phyloP scores from a whole-genome alignment of 92 coral and sea anemone genomes.

The Anthopleura xanthogrammica region DNA sequence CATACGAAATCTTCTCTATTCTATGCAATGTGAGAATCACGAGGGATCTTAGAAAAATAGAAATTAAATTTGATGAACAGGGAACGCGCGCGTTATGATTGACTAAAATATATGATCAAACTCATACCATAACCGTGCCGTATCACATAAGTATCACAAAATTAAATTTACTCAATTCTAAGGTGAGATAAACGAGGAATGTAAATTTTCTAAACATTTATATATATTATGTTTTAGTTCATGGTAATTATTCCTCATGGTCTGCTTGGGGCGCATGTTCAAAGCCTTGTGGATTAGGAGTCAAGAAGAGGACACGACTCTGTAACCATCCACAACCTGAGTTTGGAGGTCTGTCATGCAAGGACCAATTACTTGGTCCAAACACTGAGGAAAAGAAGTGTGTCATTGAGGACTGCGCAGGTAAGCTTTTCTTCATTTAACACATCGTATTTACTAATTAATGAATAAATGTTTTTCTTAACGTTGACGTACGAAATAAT shows the following conservation, averaged over 20 bases:
- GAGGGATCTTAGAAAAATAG: too few relatives aligned
- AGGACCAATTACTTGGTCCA: slow-evolving; percentile 73
- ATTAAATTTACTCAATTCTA: too few relatives aligned
- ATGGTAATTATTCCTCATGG: slow-evolving; percentile 84
- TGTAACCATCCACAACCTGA: slow-evolving; percentile 82
- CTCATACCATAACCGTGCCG: too few relatives aligned
- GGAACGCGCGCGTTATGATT: too few relatives aligned
- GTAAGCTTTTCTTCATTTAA: slow-evolving; percentile 26
- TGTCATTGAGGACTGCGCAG: slow-evolving; percentile 60
- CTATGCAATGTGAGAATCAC: too few relatives aligned
- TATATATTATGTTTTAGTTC: slow-evolving; percentile 42
- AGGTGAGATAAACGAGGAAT: too few relatives aligned
- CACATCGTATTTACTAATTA: neutral
- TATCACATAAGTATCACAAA: too few relatives aligned
- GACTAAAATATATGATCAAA: too few relatives aligned
- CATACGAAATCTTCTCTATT: too few relatives aligned
- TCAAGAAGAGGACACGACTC: slow-evolving; percentile 71
- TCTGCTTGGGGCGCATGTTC: slow-evolving; percentile 83
- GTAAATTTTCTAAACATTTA: neutral
- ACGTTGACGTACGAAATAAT: too few relatives aligned
- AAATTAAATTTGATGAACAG: too few relatives aligned
- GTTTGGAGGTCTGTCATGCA: slow-evolving; percentile 77
- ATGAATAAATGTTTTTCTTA: too few relatives aligned
- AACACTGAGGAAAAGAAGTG: slow-evolving; percentile 64
- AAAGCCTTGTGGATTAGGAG: slow-evolving; percentile 70